A percentile compares a stretch with the other conserved stretches of the same genome.
These are phyloP conservation scores for Sylvicola fuscatus DNA, from an alignment of 2,888 invertebrate genomes.

Conservation along the genomic window DNA sequence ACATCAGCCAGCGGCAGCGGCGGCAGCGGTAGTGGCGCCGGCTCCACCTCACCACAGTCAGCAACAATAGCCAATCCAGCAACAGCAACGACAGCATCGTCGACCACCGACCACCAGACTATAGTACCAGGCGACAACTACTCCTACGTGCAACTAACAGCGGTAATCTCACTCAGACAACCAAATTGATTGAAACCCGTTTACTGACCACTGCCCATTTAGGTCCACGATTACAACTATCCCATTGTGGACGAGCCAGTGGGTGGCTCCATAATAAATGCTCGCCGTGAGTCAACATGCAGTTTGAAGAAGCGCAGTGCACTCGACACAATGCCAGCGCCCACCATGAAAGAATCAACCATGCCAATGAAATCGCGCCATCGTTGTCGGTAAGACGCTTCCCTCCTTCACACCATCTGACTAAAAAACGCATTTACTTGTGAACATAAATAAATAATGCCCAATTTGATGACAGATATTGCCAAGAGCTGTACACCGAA, in stretches of 20 bases:
- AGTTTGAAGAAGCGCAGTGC: conserved; percentile 43
- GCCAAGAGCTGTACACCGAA: conserved; percentile 61
- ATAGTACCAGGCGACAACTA: conserved; percentile 39
- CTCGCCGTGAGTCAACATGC: conserved; percentile 32
- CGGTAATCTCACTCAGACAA: conserved; percentile 28
- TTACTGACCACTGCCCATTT: conserved; percentile 4
- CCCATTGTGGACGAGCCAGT: conserved; percentile 31
- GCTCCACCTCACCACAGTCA: too few relatives aligned
- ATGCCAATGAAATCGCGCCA: neutral
- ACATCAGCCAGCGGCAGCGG: too few relatives aligned
- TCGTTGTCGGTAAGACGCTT: conserved; percentile 1
- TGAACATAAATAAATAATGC: conserved; percentile 1
- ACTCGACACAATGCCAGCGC: conserved; percentile 28
- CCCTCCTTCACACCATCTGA: neutral
- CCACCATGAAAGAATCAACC: conserved; percentile 15
- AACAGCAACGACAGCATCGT: neutral
- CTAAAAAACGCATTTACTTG: too few relatives aligned
- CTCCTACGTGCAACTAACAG: conserved; percentile 66
- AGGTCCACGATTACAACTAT: conserved; percentile 73
- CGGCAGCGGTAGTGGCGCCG: too few relatives aligned
- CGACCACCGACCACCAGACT: conserved; percentile 6
- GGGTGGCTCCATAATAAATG: conserved; percentile 17
- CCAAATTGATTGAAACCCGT: neutral
- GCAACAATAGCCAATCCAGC: conserved; percentile 12
- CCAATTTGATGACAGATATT: conserved; percentile 34